Evolutionary conservation across 1,140 invertebrate species (phyloP).

Genomic region (Drosophila azteca): DNA sequence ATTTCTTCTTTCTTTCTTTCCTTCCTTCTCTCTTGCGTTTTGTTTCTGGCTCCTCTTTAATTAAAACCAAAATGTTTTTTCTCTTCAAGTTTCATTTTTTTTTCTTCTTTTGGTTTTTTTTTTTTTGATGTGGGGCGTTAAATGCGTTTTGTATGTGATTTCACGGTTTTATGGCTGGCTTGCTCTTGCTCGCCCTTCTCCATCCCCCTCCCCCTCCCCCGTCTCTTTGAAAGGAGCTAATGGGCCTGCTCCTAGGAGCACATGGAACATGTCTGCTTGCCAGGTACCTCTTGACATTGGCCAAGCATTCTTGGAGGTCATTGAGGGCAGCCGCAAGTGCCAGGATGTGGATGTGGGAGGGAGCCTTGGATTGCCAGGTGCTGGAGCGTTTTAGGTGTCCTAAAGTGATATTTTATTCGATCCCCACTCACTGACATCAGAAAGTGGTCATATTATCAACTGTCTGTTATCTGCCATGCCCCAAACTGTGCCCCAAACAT

Average conservation of each 20-base stretch:
- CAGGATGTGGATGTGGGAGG: not conserved
- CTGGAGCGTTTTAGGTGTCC: not conserved
- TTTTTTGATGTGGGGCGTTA: slow-evolving; percentile 50
- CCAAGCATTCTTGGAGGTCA: slow-evolving; percentile 48
- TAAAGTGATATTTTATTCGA: not conserved
- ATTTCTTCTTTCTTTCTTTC: slow-evolving; percentile 30
- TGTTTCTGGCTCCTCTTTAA: slow-evolving; percentile 58
- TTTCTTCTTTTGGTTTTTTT: slow-evolving; percentile 15
- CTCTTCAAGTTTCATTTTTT: slow-evolving; percentile 22
- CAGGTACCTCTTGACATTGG: slow-evolving; percentile 54
- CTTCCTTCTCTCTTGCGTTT: slow-evolving; percentile 24
- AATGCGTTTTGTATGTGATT: slow-evolving; percentile 81
- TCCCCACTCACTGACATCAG: no score
- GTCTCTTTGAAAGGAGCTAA: slow-evolving; percentile 38
- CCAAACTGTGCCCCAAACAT: no score
- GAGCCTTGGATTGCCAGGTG: slow-evolving; percentile 20
- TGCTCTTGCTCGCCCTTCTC: slow-evolving; percentile 18
- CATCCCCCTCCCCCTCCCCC: not conserved
- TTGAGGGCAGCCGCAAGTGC: slow-evolving; percentile 25
- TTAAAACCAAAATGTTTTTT: slow-evolving; percentile 74
- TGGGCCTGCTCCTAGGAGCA: slow-evolving; percentile 19
- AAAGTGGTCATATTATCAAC: no score
- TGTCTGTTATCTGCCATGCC: no score
- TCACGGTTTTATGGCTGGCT: slow-evolving; percentile 69
- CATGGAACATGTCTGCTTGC: slow-evolving; percentile 28